Percentiles rank a stretch among this genome's conserved stretches.
Conservation (phyloP, 2,797 vertebrate genomes). For the Malurus splendens region DNA sequence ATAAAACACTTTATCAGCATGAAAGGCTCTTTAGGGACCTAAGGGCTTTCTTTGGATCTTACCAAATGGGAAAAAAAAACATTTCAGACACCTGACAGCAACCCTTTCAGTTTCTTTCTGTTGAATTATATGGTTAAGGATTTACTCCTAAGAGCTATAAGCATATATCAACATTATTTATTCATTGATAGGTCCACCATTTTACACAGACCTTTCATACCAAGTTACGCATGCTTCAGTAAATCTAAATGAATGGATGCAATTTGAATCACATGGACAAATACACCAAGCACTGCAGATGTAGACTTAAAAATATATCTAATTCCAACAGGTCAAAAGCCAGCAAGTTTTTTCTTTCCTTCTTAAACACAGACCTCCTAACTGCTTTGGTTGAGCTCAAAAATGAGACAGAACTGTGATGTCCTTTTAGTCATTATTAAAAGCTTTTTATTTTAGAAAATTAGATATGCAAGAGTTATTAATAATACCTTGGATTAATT, state of each 20-base stretch:
- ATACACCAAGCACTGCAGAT: not conserved
- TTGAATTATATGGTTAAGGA: not conserved
- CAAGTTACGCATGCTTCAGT: not conserved
- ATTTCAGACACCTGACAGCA: not conserved
- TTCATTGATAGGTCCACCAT: not conserved
- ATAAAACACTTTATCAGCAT: not conserved
- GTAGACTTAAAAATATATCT: conserved; percentile 25
- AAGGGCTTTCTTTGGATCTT: not conserved
- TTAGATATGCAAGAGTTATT: not conserved
- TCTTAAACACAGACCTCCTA: conserved; percentile 3
- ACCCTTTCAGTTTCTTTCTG: not conserved
- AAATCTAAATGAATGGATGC: not conserved
- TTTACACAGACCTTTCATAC: not conserved
- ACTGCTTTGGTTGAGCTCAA: not conserved
- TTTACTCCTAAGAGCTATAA: not conserved
- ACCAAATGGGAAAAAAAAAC: not conserved
- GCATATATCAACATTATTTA: not conserved
- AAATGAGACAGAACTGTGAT: not conserved
- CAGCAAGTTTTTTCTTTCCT: not conserved
- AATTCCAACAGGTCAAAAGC: conserved; percentile 14
- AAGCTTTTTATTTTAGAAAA: not conserved
- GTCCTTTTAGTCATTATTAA: not conserved
- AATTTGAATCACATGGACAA: conserved; percentile 19
- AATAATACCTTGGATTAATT: not conserved
- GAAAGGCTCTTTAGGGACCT: not conserved